phyloP scores from a whole-genome alignment of 1,140 invertebrate species.

The Dufourea novaeangliae region DNA sequence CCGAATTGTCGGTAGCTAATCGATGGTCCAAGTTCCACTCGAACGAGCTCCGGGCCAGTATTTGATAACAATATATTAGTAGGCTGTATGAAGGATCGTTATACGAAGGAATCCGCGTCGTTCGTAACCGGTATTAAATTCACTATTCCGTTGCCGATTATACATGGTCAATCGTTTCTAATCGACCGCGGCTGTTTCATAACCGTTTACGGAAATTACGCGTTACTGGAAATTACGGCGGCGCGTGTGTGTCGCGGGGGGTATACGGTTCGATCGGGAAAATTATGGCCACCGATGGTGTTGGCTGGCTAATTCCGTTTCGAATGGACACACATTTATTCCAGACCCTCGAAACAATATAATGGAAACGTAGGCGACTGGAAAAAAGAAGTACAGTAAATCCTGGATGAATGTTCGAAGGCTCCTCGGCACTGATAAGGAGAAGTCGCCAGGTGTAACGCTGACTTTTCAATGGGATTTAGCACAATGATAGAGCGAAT shows the following conservation, averaged over 20 bases:
- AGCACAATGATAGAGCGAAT: too few relatives aligned
- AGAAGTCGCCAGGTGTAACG: too few relatives aligned
- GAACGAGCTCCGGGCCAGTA: background rate
- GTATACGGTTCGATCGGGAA: conserved; percentile 7
- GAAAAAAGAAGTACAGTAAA: too few relatives aligned
- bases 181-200: conserved; percentile 5
- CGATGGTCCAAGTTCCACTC: too few relatives aligned
- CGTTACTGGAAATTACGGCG: conserved; percentile 10
- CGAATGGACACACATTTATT: background rate
- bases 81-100: background rate
- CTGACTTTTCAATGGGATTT: too few relatives aligned
- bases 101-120: background rate
- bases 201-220: conserved; percentile 9
- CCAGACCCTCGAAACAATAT: background rate
- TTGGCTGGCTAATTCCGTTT: background rate
- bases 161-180: background rate
- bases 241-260: background rate
- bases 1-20: background rate
- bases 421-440: too few relatives aligned
- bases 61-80: background rate
- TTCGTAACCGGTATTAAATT: background rate
- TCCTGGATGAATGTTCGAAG: too few relatives aligned
- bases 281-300: background rate
- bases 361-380: too few relatives aligned
- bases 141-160: background rate